Evolutionary conservation across 2,113 vertebrate species (phyloP).

Genomic region (Embiotoca jacksoni): DNA sequence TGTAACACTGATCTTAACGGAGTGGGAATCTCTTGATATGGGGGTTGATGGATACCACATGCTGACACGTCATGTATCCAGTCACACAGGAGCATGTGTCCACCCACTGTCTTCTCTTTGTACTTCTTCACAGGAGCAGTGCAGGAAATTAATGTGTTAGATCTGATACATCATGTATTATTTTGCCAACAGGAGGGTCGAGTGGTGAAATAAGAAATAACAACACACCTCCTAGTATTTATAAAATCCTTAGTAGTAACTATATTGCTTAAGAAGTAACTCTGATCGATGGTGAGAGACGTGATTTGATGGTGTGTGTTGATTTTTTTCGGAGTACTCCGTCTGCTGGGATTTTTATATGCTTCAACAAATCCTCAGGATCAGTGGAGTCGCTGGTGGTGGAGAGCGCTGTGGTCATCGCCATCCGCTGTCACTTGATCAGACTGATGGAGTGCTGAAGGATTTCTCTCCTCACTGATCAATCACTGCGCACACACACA

Average conservation of each 20-base stretch:
- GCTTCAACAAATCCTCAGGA: background rate
- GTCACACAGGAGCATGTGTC: too few species aligned
- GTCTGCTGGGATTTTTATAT: background rate
- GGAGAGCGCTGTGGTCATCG: slow-evolving; percentile 13
- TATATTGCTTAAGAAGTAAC: slow-evolving; percentile 27
- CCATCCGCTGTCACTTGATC: slow-evolving; percentile 38
- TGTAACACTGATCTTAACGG: too few species aligned
- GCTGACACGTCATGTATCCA: too few species aligned
- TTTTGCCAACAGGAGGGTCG: too few species aligned
- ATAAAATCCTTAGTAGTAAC: slow-evolving; percentile 19
- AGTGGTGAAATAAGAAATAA: background rate
- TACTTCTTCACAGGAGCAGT: too few species aligned
- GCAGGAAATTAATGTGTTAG: too few species aligned
- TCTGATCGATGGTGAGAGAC: slow-evolving; percentile 22
- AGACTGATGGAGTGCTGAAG: slow-evolving; percentile 61
- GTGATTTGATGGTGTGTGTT: slow-evolving; percentile 20
- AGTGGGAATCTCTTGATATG: too few species aligned
- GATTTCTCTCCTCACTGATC: slow-evolving; percentile 58
- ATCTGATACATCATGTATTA: too few species aligned
- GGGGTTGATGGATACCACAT: too few species aligned
- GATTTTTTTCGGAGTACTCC: background rate
- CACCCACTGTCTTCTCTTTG: too few species aligned
- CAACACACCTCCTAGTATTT: slow-evolving; percentile 18
- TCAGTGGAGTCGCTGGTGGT: background rate
- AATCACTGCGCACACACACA: too few species aligned